These are phyloP conservation scores for Drosophila malerkotliana DNA, from an alignment of 1,140 invertebrate genomes.

Conservation along the genomic window DNA sequence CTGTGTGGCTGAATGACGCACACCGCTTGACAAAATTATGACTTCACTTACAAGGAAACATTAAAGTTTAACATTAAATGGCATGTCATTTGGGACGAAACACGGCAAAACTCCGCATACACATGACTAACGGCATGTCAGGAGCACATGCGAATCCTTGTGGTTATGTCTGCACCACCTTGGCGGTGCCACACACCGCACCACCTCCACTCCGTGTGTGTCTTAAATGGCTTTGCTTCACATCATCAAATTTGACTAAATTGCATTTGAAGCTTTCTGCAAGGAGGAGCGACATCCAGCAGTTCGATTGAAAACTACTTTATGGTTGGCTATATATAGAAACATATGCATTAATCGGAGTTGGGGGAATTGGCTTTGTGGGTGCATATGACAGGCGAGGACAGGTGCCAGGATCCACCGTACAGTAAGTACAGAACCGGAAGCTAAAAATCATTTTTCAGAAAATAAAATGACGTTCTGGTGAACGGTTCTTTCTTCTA, in stretches of 20 bases:
- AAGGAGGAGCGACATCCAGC: conserved; percentile 27
- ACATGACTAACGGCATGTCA: conserved; percentile 54
- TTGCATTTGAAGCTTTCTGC: conserved; percentile 52
- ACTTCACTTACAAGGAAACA: conserved; percentile 81
- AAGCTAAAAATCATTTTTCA: background rate
- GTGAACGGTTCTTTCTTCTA: too few species aligned
- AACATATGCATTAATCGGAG: background rate
- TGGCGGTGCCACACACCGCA: background rate
- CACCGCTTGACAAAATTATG: conserved; percentile 74
- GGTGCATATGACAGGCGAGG: conserved; percentile 20
- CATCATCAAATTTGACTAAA: conserved; percentile 71
- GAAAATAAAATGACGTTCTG: background rate
- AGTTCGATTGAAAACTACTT: conserved; percentile 52
- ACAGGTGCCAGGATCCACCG: background rate
- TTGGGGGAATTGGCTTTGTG: conserved; percentile 4
- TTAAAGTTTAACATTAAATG: conserved; percentile 83
- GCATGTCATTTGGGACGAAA: conserved; percentile 76
- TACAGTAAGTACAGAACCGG: background rate
- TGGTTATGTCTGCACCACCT: conserved; percentile 22
- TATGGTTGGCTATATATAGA: background rate
- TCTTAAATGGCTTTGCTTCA: conserved; percentile 45
- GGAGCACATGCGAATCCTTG: conserved; percentile 39
- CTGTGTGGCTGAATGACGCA: conserved; percentile 6
- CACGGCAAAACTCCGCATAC: conserved; percentile 46
- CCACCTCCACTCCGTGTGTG: conserved; percentile 17